Evolutionary conservation across 2,113 vertebrate species (phyloP).

Genomic region (Bos javanicus): DNA sequence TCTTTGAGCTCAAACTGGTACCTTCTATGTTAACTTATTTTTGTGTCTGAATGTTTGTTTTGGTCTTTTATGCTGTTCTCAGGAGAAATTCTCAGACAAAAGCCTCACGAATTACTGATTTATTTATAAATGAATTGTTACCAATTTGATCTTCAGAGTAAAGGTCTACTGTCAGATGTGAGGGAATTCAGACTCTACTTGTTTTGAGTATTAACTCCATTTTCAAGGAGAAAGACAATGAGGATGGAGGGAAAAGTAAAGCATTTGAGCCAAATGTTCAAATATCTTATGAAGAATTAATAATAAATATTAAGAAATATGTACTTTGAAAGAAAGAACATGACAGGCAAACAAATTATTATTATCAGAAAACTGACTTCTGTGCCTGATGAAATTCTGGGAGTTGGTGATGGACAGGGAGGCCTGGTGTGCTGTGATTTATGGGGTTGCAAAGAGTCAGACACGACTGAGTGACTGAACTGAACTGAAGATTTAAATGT

Average conservation of each 20-base stretch:
- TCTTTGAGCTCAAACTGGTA: constrained; percentile 62
- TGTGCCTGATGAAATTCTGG: background rate
- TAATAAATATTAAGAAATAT: constrained; percentile 12
- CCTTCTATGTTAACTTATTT: constrained; percentile 55
- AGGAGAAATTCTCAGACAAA: background rate
- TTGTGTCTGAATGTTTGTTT: constrained; percentile 58
- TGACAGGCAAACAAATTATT: background rate
- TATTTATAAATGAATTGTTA: constrained; percentile 27
- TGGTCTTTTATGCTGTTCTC: constrained; percentile 44
- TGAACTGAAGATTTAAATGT: no score
- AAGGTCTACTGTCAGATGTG: background rate
- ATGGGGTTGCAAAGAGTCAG: no score
- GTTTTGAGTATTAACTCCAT: background rate
- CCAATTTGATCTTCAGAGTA: constrained; percentile 38
- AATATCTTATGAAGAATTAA: background rate
- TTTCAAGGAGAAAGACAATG: constrained; percentile 17
- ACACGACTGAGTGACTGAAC: no score
- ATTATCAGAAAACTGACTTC: constrained; percentile 4
- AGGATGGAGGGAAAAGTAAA: constrained; percentile 10
- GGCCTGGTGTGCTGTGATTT: no score
- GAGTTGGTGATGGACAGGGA: no score
- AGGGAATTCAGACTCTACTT: background rate
- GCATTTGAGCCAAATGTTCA: constrained; percentile 3
- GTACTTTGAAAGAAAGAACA: constrained; percentile 12
- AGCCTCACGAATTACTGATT: constrained; percentile 18